phyloP scores from a whole-genome alignment of 2,797 vertebrate genomes.

The Xiphorhynchus erythropygius region DNA sequence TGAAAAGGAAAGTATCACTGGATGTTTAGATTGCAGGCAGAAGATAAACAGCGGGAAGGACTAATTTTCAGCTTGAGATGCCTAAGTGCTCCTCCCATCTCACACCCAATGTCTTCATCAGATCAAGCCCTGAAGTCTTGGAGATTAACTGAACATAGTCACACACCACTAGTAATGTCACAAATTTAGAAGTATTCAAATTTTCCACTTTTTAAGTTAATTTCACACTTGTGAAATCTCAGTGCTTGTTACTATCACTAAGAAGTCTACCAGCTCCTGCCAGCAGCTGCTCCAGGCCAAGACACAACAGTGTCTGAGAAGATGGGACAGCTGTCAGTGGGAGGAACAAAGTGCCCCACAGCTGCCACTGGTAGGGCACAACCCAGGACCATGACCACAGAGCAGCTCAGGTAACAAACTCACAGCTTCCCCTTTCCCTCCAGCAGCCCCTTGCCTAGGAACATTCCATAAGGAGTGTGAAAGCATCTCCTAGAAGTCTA shows the following conservation, averaged over 20 bases:
- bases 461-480: neutral
- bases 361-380: neutral
- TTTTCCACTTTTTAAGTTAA: neutral
- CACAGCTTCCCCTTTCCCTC: neutral
- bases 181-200: neutral
- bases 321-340: neutral
- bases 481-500: neutral
- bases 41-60: neutral
- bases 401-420: neutral
- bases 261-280: neutral
- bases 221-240: neutral
- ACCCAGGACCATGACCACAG: neutral
- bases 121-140: neutral
- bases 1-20: neutral
- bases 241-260: neutral
- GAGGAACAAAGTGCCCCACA: neutral
- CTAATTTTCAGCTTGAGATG: neutral
- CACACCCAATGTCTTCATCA: neutral
- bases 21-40: neutral
- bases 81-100: rapidly evolving
- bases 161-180: neutral
- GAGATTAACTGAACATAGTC: neutral
- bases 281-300: neutral
- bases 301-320: neutral
- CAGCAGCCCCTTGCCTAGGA: neutral